Conservation (phyloP, 2,113 vertebrate species). For the Porphyrio hochstetteri region DNA sequence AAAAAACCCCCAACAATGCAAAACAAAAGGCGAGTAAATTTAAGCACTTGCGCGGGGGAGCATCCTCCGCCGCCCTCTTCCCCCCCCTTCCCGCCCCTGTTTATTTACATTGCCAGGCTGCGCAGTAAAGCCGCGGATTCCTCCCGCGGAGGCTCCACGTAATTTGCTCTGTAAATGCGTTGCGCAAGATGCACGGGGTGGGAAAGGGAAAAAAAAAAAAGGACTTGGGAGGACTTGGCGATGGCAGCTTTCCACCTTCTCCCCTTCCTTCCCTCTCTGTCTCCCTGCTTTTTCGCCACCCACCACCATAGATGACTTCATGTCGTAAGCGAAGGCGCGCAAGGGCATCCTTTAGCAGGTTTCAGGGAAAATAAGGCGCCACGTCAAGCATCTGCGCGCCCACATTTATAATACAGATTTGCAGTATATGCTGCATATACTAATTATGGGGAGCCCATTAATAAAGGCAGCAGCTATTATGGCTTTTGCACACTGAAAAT, state of each 20-base stretch:
- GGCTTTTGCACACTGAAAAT: neutral
- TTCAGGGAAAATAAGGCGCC: neutral
- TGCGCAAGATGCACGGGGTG: neutral
- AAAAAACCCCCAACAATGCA: neutral
- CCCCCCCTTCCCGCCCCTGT: neutral
- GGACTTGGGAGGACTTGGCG: neutral
- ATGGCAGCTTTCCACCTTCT: neutral
- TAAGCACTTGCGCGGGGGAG: neutral
- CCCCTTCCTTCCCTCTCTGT: neutral
- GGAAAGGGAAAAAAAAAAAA: neutral
- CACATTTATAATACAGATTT: neutral
- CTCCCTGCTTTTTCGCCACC: neutral
- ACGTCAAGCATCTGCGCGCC: neutral
- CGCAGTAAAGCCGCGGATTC: neutral
- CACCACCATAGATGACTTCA: fast-evolving
- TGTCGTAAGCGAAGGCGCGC: neutral
- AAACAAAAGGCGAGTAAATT: conserved; percentile 15
- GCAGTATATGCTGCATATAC: fast-evolving
- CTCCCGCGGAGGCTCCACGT: neutral
- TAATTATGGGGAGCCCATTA: neutral
- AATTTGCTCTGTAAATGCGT: neutral
- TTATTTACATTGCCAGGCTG: neutral
- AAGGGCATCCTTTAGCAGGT: neutral
- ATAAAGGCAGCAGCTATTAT: fast-evolving
- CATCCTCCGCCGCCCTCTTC: neutral